phyloP scores from a whole-genome alignment of 2,113 vertebrate species.

The Mesoclemmys tuberculata region DNA sequence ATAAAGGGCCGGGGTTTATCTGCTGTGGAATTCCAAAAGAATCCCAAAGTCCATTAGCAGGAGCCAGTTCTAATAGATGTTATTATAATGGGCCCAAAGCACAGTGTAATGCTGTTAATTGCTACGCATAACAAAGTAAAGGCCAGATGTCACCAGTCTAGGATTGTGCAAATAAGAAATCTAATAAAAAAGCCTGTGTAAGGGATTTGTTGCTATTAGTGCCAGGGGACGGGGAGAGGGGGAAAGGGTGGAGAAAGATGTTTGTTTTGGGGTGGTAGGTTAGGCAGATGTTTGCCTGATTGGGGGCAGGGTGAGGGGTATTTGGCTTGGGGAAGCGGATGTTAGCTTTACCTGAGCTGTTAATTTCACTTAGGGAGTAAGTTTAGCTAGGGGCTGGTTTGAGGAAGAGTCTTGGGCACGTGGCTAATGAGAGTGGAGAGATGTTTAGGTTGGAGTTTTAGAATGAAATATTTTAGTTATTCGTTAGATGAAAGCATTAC shows the following conservation, averaged over 20 bases:
- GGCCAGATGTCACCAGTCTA: not conserved
- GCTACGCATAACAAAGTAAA: not conserved
- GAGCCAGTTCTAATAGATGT: not conserved
- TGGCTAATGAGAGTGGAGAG: not conserved
- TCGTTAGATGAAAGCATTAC: not conserved
- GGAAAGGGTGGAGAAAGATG: fast-evolving
- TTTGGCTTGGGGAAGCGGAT: not conserved
- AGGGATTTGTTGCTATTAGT: not conserved
- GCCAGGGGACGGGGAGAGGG: not conserved
- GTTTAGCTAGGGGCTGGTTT: not conserved
- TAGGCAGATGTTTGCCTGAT: not conserved
- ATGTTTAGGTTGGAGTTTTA: not conserved
- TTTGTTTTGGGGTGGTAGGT: not conserved
- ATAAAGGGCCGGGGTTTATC: slow-evolving; percentile 26
- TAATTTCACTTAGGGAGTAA: not conserved
- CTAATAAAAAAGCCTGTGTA: not conserved
- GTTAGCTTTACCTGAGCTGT: not conserved
- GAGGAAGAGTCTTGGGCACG: not conserved
- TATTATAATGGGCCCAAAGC: slow-evolving; percentile 25
- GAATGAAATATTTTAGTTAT: not conserved
- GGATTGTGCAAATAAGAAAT: not conserved
- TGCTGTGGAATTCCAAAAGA: slow-evolving; percentile 20
- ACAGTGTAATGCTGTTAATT: not conserved
- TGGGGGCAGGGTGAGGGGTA: not conserved
- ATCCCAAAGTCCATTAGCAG: slow-evolving; percentile 16